Base-by-base conservation (phyloP, 2,113 vertebrate genomes). In the Penelope pileata region DNA sequence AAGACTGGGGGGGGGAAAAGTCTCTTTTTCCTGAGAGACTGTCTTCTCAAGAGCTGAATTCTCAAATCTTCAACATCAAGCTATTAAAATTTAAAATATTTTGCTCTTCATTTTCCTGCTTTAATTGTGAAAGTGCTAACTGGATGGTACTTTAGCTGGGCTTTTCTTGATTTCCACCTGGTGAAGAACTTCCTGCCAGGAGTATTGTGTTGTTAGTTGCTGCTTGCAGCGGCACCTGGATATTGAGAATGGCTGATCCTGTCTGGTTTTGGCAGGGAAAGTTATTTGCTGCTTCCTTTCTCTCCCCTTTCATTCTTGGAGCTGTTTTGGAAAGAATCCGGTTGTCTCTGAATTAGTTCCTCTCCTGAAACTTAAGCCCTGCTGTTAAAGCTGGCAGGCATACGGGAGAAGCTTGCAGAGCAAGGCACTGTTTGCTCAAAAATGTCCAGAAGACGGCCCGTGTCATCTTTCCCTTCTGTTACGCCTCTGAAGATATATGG, bases 1-100 rank as follows among this genome's bases (percentile, higher is more conserved):
- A 5, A 69, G 38, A 36, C 3, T 60, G 2, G 2, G 4, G 12
- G 7, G 24, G 2, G 2, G 30, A 14, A 22, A 47, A 19, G 50
- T 0, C 12, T 12, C 0, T 34, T 67, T 80, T 80, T 67, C 38
- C 27, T 19, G 26, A 82, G 32, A 64, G 14, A 7, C 43, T 0
- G 0, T 34, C 14, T 24, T 5, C 76, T 94, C 38, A 36, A 38
- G 36, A 15, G 72, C 68, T 81, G 81, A 73, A 59, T 80, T 81
- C 15, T 9, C 15, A 77, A 13, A 6, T 87, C 69, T 62, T 78
- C n/a, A 62, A 60, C 2, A 32, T 16, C 38, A 83, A 51, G 12
- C 29, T 76, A 60, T 58, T 19, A 70, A 89, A 62, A 60, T 16
- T 80, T 58, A 80, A 59, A 21, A 11, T 2, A 24, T 88, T 92